Conservation (phyloP, 2,113 vertebrate genomes). For the Sinocyclocheilus anshuiensis region DNA sequence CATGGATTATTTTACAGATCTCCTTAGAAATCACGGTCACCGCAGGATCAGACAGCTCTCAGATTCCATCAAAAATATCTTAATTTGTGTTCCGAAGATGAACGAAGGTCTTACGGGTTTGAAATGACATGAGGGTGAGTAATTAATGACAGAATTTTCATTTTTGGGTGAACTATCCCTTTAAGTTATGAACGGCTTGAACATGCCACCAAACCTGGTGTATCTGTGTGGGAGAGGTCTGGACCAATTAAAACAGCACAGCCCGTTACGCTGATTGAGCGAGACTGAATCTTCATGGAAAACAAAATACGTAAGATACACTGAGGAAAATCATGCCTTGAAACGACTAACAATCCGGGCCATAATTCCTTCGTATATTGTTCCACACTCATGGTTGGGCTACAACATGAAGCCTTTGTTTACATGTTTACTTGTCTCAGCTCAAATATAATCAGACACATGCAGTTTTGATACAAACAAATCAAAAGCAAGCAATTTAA, state of each 20-base stretch:
- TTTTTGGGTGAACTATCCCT: too few relatives aligned
- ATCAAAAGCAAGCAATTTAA: not conserved
- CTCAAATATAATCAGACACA: not conserved
- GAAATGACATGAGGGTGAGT: too few relatives aligned
- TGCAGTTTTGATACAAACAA: not conserved
- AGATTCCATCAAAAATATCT: too few relatives aligned
- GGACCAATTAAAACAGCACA: not conserved
- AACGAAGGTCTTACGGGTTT: too few relatives aligned
- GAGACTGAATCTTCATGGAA: not conserved
- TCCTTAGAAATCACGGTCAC: too few relatives aligned
- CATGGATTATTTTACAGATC: too few relatives aligned
- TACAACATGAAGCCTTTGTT: slow-evolving; percentile 1
- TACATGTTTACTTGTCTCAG: slow-evolving; percentile 2
- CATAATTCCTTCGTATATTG: not conserved
- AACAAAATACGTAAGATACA: not conserved
- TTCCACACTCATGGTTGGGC: not conserved
- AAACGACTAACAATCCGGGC: too few relatives aligned
- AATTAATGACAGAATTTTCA: too few relatives aligned
- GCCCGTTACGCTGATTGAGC: not conserved
- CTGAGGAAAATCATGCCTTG: not conserved
- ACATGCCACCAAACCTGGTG: too few relatives aligned
- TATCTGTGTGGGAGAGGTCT: not conserved
- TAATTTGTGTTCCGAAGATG: too few relatives aligned
- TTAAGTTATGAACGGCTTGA: too few relatives aligned
- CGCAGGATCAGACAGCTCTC: too few relatives aligned